Conservation (phyloP, 2,888 invertebrate species). For the Eledona agricola region DNA sequence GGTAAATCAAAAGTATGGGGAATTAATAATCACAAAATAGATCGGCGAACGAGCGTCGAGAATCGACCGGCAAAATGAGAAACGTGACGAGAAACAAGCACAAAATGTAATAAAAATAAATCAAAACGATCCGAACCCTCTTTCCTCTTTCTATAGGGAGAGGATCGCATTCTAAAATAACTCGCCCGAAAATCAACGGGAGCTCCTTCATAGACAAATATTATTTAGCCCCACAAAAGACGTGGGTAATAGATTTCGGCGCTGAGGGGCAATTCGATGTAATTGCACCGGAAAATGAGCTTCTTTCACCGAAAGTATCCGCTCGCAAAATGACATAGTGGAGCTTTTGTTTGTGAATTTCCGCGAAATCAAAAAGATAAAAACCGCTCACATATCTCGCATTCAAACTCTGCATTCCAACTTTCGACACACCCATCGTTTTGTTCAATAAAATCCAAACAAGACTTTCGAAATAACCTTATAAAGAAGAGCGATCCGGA, state of each 20-base stretch:
- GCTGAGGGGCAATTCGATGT: background rate
- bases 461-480: constrained; percentile 13
- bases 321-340: background rate
- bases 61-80: constrained; percentile 50
- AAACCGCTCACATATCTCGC: too few relatives aligned
- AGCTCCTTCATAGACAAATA: constrained; percentile 23
- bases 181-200: constrained; percentile 12
- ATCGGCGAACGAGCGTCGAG: constrained; percentile 46
- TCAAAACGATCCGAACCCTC: constrained; percentile 40
- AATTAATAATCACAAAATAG: constrained; percentile 53
- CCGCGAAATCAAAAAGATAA: background rate
- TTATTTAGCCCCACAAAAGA: constrained; percentile 17
- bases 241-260: constrained; percentile 10
- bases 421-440: background rate
- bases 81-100: constrained; percentile 50
- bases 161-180: constrained; percentile 25
- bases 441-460: constrained; percentile 13
- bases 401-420: too few relatives aligned
- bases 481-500: constrained; percentile 18
- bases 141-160: constrained; percentile 25
- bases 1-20: constrained; percentile 50
- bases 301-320: background rate
- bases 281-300: constrained; percentile 5
- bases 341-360: background rate
- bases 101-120: constrained; percentile 49